Conservation (phyloP, 2,797 vertebrate species). For the Tinamus major region DNA sequence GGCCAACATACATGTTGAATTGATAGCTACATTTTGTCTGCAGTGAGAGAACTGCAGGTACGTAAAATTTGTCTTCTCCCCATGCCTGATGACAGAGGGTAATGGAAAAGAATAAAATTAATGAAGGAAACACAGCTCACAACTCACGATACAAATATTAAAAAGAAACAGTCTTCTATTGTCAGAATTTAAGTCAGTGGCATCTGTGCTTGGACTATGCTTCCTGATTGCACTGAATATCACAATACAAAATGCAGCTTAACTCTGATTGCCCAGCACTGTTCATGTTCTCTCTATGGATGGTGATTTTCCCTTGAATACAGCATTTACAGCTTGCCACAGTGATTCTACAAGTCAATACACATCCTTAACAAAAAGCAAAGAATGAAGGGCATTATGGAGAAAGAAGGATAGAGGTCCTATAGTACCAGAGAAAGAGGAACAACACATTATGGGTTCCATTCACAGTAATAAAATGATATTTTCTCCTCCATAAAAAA, state of each 20-base stretch:
- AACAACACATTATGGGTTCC: constrained; percentile 14
- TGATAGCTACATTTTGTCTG: neutral
- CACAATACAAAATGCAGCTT: constrained; percentile 46
- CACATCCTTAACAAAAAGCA: constrained; percentile 65
- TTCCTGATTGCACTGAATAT: constrained; percentile 29
- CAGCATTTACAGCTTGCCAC: constrained; percentile 74
- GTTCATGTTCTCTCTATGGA: constrained; percentile 57
- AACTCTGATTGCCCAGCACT: constrained; percentile 29
- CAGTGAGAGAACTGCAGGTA: neutral
- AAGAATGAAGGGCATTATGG: constrained; percentile 69
- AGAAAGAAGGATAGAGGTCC: constrained; percentile 37
- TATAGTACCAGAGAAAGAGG: constrained; percentile 5
- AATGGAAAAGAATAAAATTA: constrained; percentile 38
- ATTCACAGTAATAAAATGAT: neutral
- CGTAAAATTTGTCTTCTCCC: neutral
- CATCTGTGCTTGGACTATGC: constrained; percentile 7
- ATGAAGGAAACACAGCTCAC: neutral
- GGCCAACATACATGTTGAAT: neutral
- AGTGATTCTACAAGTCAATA: constrained; percentile 76
- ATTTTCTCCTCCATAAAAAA: neutral
- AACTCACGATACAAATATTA: neutral
- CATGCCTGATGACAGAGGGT: neutral
- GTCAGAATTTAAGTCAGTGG: constrained; percentile 26
- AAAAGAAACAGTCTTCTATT: constrained; percentile 28
- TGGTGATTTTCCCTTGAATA: constrained; percentile 77